Base-by-base conservation (phyloP, 2,113 vertebrate species). In the Catharus fuscescens region DNA sequence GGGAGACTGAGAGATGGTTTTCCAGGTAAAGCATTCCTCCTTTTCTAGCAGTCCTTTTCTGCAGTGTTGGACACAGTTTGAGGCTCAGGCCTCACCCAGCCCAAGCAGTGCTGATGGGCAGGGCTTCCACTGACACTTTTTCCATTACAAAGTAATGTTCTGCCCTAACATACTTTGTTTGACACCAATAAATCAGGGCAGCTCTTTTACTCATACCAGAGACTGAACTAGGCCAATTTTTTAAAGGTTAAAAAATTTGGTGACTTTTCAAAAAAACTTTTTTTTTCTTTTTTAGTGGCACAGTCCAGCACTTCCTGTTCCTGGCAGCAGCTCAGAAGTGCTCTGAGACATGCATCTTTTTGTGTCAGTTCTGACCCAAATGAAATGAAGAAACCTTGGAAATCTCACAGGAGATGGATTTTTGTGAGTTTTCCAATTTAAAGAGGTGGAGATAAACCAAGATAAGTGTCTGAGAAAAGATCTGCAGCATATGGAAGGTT, bases 351-450 rank as follows among this genome's bases (percentile, higher is more conserved):
- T 88, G 71, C 48, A 80, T 94, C 80, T 93, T 79, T 70, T 65
- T 70, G 45, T 76, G 82, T 78, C 88, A 94, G 72, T 74, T 93
- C 60, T 92, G 92, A 93, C 92, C 88, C 76, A 92, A 71, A 88
- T 16, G 48, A 88, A 94, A 94, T 74, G 57, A 86, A 84, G 72
- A 88, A 93, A 67, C 36, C 48, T 84, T 96, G 76, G 92, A 86
- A 92, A 92, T 69, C 90, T 96, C 76, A 70, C 1, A 5, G 80
- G 65, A 95, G 88, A 94, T 92, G 56, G 90, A 91, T 96, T 97
- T 88, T 94, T 97, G 93, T 76, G 82, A 60, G 76, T 78, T 95
- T 96, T 96, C 95, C 93, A 96, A 86, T 96, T 90, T 92, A 94
- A 94, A 88, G 88, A 94, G 77, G 95, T 88, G 86, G 86, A 96